Evolutionary conservation across 2,113 vertebrate species (phyloP), one percentile per base, ranked within the genome.

Genomic region (Phoxinus phoxinus): DNA sequence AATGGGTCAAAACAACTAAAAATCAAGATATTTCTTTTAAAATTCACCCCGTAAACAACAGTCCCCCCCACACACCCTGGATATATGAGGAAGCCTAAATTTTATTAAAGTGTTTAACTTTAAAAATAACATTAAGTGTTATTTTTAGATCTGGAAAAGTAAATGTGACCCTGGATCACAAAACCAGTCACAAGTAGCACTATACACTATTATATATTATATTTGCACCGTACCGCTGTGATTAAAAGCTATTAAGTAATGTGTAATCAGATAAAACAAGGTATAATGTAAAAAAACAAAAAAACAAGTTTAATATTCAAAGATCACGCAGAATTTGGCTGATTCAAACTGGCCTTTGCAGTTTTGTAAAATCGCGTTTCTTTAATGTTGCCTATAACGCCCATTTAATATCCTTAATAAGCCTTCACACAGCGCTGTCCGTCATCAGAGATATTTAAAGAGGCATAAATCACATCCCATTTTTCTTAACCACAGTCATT

Each of bases 391-490:
- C 71, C 21, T 44, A 44, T 27, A 11, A 80, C 35, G 4, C 37
- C 37, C 63, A 27, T 82, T 7, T 69, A 53, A 82, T 67, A 51
- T 82, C 80, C 41, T 23, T 74, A 51, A 74, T 85, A 69, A 41
- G 37, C 21, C 23, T 48, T 35, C 61, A 41, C 59, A 59, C 72
- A 23, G 25, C 15, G 15, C 23, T 27, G n/a, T 59, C 65, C 30
- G 37, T 25, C 69, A 72, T 65, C 51, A 71, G 44, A 82, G 56
- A 73, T 86, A 71, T 86, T 86, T 81, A 86, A 86, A 74, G 77
- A 82, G 19, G 25, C 77, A 81, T 81, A 59, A 81, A 72, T 86
- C 53, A 23, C 65, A 25, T 59, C 72, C 59, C 80, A 65, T 67
- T 61, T 44, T 59, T 77, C 51, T 30, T 81, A 77, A 78, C 80